A percentile compares a stretch with the other conserved stretches of the same genome.
These are phyloP conservation scores for Misgurnus mizolepis DNA, from an alignment of 2,113 vertebrate species.

Conservation along the genomic window DNA sequence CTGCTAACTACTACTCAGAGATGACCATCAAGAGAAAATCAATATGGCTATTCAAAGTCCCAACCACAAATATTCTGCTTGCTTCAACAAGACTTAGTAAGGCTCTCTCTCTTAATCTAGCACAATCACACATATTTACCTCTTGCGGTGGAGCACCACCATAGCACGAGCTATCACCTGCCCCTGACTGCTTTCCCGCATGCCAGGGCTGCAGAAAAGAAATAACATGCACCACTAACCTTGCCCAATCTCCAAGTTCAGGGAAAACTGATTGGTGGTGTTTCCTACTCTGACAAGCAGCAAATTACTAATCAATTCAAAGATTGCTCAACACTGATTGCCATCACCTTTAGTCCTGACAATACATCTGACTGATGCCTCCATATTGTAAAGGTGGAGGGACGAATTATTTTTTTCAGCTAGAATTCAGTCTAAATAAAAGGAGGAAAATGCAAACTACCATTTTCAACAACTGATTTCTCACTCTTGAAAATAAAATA, in stretches of 20 bases:
- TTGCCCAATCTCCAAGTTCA: conserved; percentile 20
- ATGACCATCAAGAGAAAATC: conserved; percentile 14
- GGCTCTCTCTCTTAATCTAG: conserved; percentile 10
- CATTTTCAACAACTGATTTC: not conserved
- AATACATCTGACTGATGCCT: conserved; percentile 9
- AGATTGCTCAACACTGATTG: conserved; percentile 22
- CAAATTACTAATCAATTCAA: conserved; percentile 45
- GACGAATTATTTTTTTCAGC: not conserved
- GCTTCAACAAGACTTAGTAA: not conserved
- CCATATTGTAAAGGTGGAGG: conserved; percentile 1
- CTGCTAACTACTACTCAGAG: not conserved
- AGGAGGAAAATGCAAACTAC: not conserved
- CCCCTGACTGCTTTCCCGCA: conserved; percentile 18
- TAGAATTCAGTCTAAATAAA: not conserved
- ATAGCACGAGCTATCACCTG: conserved; percentile 28
- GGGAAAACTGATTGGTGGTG: conserved; percentile 41
- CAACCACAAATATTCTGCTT: not conserved
- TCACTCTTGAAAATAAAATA: not conserved
- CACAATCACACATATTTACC: conserved; percentile 26
- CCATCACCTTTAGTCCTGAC: conserved; percentile 15
- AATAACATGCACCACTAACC: conserved; percentile 34
- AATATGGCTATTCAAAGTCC: conserved; percentile 3
- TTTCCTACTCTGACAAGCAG: conserved; percentile 40
- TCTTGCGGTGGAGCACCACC: conserved; percentile 17
- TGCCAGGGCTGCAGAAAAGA: conserved; percentile 23